Conservation (phyloP, 2,888 invertebrate species). For the Pheosia tremula region DNA sequence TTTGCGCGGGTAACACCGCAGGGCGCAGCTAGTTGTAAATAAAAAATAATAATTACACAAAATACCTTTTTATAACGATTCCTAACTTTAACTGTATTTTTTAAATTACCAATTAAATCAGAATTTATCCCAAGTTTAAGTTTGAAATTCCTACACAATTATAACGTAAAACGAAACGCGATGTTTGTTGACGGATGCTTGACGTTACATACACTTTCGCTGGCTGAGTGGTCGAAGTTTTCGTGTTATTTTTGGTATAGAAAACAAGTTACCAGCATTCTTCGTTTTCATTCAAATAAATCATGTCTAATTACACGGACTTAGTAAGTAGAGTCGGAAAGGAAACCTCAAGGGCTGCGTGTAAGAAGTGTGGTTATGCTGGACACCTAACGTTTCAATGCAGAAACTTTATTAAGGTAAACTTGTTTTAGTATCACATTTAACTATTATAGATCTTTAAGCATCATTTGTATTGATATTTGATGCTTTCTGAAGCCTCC, state of each 20-base stretch:
- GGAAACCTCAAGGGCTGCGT: conserved; percentile 92
- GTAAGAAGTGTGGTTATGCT: conserved; percentile 98
- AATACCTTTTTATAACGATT: no score
- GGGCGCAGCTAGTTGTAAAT: no score
- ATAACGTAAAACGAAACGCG: conserved; percentile 25
- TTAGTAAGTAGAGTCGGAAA: conserved; percentile 85
- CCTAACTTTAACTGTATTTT: no score
- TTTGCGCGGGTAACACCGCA: no score
- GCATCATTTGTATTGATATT: no score
- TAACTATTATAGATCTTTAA: no score
- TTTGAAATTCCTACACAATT: not conserved
- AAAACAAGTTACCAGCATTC: not conserved
- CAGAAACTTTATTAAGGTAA: conserved; percentile 95
- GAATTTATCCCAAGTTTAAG: not conserved
- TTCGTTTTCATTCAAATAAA: not conserved
- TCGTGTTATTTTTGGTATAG: not conserved
- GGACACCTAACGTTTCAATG: conserved; percentile 98
- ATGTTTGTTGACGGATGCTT: conserved; percentile 39
- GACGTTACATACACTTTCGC: conserved; percentile 32
- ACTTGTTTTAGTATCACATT: conserved; percentile 24
- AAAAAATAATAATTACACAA: no score
- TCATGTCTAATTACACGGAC: conserved; percentile 71
- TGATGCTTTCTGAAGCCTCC: no score
- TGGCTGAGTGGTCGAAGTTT: not conserved
- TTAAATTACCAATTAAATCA: not conserved